Percentiles rank a stretch among this genome's conserved stretches.
Evolutionary conservation across 2,113 vertebrate species (phyloP).

Genomic region (Ardeotis arabs): DNA sequence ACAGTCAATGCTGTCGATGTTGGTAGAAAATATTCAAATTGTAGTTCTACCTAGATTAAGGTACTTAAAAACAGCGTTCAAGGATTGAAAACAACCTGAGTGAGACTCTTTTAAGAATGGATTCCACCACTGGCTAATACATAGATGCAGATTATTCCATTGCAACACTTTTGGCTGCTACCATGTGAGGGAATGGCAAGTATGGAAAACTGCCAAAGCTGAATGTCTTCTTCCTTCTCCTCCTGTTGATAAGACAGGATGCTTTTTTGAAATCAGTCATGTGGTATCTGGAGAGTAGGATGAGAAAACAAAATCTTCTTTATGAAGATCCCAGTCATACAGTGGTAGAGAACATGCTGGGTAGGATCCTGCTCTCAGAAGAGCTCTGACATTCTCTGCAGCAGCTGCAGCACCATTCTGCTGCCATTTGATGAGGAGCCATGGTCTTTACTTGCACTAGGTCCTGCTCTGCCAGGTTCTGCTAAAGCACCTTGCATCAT

Average conservation of each 20-base stretch:
- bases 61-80: neutral
- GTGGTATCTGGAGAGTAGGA: conserved; percentile 22
- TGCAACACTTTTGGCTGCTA: conserved; percentile 20
- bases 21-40: conserved; percentile 31
- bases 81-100: neutral
- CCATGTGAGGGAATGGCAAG: conserved; percentile 36
- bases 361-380: neutral
- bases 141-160: neutral
- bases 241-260: conserved; percentile 48
- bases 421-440: neutral
- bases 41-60: conserved; percentile 47
- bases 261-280: conserved; percentile 33
- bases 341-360: neutral
- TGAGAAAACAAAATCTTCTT: conserved; percentile 45
- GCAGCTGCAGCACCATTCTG: neutral
- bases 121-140: neutral
- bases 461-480: neutral
- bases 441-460: neutral
- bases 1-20: conserved; percentile 14
- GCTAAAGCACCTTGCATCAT: neutral
- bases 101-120: neutral
- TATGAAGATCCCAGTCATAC: neutral
- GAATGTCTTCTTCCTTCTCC: conserved; percentile 48
- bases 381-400: conserved; percentile 6
- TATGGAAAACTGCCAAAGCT: conserved; percentile 52